Evolutionary conservation across 2,797 vertebrate species (phyloP).

Genomic region (Aulostomus chinensis): DNA sequence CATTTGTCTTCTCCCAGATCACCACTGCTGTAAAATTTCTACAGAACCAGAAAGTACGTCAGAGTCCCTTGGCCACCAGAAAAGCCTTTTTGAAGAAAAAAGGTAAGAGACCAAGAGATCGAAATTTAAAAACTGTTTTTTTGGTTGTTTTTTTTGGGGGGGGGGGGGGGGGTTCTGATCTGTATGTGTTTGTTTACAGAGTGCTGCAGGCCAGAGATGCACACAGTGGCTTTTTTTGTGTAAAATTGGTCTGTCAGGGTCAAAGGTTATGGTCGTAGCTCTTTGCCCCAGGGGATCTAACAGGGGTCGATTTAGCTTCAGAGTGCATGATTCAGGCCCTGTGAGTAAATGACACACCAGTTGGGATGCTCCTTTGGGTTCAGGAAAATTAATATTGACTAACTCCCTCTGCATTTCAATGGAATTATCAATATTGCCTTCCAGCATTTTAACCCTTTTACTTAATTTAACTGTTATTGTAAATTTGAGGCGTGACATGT

Average conservation of each 20-base stretch:
- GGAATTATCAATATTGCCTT: slow-evolving; percentile 85
- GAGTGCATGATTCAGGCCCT: slow-evolving; percentile 74
- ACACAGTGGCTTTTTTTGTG: slow-evolving; percentile 31
- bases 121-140: no score
- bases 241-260: slow-evolving; percentile 57
- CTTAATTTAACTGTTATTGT: slow-evolving; percentile 83
- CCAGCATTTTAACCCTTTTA: slow-evolving; percentile 85
- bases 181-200: slow-evolving; percentile 36
- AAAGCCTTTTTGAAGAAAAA: slow-evolving; percentile 97
- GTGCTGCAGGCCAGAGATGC: slow-evolving; percentile 25
- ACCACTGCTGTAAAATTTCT: slow-evolving; percentile 95
- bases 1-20: slow-evolving; percentile 80
- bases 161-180: no score
- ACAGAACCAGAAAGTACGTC: slow-evolving; percentile 93
- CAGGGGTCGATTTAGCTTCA: slow-evolving; percentile 75
- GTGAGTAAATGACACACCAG: slow-evolving; percentile 83
- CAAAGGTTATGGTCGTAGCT: slow-evolving; percentile 70
- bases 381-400: slow-evolving; percentile 88
- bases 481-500: slow-evolving; percentile 74
- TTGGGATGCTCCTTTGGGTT: slow-evolving; percentile 81
- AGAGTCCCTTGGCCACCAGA: slow-evolving; percentile 89
- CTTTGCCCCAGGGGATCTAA: slow-evolving; percentile 65
- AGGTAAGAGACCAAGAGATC: slow-evolving; percentile 86
- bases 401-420: slow-evolving; percentile 81
- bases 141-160: background rate